Evolutionary conservation across 2,888 invertebrate genomes (phyloP).

Genomic region (Coenonympha glycerion): DNA sequence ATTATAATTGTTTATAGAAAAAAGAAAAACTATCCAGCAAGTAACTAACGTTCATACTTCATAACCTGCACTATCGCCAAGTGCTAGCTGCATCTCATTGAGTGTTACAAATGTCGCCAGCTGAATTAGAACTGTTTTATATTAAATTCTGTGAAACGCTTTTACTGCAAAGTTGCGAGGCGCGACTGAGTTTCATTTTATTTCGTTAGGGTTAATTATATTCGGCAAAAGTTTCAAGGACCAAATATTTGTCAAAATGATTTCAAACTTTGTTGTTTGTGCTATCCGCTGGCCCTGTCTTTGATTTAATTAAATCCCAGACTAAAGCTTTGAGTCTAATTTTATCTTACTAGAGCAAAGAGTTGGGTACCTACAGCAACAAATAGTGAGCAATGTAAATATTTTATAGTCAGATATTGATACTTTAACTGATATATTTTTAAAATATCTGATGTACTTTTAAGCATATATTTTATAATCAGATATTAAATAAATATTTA

Average conservation of each 20-base stretch:
- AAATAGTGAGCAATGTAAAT: too few relatives aligned
- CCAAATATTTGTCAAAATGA: slow-evolving; percentile 46
- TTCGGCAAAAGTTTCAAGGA: slow-evolving; percentile 37
- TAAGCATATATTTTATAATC: too few relatives aligned
- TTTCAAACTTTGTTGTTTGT: slow-evolving; percentile 39
- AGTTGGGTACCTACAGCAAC: too few relatives aligned
- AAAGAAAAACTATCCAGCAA: too few relatives aligned
- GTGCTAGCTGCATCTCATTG: slow-evolving; percentile 13
- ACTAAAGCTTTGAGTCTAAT: not conserved
- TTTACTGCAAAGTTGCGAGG: slow-evolving; percentile 21
- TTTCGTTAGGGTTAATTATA: slow-evolving; percentile 36
- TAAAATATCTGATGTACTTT: too few relatives aligned
- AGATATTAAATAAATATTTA: too few relatives aligned
- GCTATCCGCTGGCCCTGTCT: slow-evolving; percentile 32
- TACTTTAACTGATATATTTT: too few relatives aligned
- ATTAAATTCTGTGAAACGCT: slow-evolving; percentile 19
- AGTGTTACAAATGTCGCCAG: slow-evolving; percentile 14
- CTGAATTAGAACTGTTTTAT: slow-evolving; percentile 19
- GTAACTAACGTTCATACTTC: not conserved
- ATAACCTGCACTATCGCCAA: not conserved
- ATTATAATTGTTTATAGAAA: too few relatives aligned
- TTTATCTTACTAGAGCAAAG: not conserved
- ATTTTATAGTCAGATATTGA: too few relatives aligned
- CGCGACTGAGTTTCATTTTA: slow-evolving; percentile 42
- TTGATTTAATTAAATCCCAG: slow-evolving; percentile 17